Percentiles rank a stretch among this genome's conserved stretches.
Evolutionary conservation across 2,113 vertebrate genomes (phyloP).

Genomic region (Seriola dumerili): DNA sequence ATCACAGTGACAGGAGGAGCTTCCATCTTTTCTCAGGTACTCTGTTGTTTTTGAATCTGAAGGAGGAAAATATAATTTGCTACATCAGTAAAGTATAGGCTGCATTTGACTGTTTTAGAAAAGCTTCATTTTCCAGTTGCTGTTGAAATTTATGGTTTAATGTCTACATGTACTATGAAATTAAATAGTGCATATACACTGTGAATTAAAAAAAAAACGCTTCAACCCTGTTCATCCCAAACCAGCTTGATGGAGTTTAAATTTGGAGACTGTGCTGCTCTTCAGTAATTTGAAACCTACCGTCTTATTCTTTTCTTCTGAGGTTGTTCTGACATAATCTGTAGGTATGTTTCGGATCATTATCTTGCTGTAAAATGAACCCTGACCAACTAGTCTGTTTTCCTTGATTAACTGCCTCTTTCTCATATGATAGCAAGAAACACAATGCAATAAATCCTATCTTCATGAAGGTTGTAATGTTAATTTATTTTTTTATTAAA

Average conservation of each 20-base stretch:
- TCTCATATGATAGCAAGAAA: too few relatives aligned
- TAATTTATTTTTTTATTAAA: background rate
- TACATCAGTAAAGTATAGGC: background rate
- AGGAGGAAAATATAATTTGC: background rate
- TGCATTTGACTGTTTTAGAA: background rate
- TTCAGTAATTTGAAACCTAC: background rate
- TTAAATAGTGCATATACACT: background rate
- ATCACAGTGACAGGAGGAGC: conserved; percentile 94
- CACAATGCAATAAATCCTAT: too few relatives aligned
- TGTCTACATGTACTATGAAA: background rate
- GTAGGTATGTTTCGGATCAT: background rate
- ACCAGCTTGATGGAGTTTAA: background rate
- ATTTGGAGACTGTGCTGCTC: background rate
- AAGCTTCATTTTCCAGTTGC: background rate
- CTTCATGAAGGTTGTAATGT: too few relatives aligned
- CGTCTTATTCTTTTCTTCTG: background rate
- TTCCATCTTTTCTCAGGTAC: conserved; percentile 85
- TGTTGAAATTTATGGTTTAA: background rate
- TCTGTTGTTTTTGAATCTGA: background rate
- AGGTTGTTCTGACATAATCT: too few relatives aligned
- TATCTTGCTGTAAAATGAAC: background rate
- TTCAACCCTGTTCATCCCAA: conserved; percentile 2
- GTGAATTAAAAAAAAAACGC: too few relatives aligned
- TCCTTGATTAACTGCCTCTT: too few relatives aligned
- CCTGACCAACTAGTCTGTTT: too few relatives aligned